Percentiles rank a stretch among this genome's conserved stretches.
These are phyloP conservation scores for Theocolax elegans DNA, from an alignment of 1,140 invertebrate genomes.

Conservation along the genomic window DNA sequence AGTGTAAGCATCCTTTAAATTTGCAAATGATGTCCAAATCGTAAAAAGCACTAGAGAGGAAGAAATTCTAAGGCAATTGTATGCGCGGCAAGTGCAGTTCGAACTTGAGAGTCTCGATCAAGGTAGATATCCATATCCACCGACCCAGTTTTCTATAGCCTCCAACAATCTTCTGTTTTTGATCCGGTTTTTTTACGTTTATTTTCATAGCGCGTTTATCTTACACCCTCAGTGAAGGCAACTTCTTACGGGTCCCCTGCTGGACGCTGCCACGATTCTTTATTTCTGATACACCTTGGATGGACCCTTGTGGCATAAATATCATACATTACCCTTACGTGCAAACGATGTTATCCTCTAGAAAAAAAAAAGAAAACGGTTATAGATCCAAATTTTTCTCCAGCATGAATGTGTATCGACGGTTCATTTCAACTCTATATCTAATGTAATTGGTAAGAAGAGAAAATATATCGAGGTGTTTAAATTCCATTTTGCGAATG, in stretches of 20 bases:
- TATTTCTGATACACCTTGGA: neutral
- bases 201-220: slow-evolving; percentile 17
- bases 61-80: neutral
- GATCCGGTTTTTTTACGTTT: neutral
- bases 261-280: neutral
- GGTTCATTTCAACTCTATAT: no score
- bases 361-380: no score
- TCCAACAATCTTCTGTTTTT: slow-evolving; percentile 9
- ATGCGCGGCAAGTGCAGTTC: neutral
- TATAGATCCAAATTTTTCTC: no score
- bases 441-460: no score
- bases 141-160: neutral
- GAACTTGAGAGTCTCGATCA: neutral
- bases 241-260: slow-evolving; percentile 5
- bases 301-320: neutral
- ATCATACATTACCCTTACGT: neutral
- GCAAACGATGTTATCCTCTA: no score
- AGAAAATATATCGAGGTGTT: no score
- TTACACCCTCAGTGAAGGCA: slow-evolving; percentile 11
- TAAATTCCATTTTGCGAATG: no score
- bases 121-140: no score
- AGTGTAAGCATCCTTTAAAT: no score
- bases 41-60: no score
- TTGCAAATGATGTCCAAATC: no score
- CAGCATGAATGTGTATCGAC: no score